Evolutionary conservation across 2,888 invertebrate genomes (phyloP).

Genomic region (Spisula solida): DNA sequence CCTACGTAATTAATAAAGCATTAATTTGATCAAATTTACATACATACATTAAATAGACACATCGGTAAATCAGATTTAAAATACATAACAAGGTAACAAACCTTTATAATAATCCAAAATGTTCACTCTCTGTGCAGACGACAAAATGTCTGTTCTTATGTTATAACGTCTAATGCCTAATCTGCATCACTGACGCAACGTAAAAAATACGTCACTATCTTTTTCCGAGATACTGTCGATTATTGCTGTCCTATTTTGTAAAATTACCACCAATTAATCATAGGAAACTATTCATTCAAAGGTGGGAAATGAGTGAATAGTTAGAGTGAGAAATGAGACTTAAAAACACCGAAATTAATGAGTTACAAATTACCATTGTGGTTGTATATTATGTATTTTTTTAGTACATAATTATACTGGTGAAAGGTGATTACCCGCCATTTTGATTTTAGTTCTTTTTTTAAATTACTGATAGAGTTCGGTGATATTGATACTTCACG

Average conservation of each 20-base stretch:
- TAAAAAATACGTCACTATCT: not conserved
- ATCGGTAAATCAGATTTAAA: not conserved
- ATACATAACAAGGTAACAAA: not conserved
- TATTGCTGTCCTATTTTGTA: not conserved
- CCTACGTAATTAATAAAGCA: no score
- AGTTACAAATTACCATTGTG: not conserved
- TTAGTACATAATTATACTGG: no score
- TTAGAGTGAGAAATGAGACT: not conserved
- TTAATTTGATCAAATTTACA: no score
- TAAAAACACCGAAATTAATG: not conserved
- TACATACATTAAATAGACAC: not conserved
- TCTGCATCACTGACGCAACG: not conserved
- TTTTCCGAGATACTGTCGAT: not conserved
- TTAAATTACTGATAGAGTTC: no score
- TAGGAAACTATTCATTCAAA: conserved; percentile 4
- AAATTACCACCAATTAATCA: not conserved
- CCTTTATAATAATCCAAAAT: not conserved
- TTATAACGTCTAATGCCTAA: not conserved
- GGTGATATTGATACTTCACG: no score
- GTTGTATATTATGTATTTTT: no score
- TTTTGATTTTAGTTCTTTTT: no score
- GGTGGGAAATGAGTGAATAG: not conserved
- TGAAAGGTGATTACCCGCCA: no score
- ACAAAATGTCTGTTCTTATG: not conserved
- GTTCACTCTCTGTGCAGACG: not conserved